Evolutionary conservation across 2,797 vertebrate genomes (phyloP).

Genomic region (Champsocephalus gunnari): DNA sequence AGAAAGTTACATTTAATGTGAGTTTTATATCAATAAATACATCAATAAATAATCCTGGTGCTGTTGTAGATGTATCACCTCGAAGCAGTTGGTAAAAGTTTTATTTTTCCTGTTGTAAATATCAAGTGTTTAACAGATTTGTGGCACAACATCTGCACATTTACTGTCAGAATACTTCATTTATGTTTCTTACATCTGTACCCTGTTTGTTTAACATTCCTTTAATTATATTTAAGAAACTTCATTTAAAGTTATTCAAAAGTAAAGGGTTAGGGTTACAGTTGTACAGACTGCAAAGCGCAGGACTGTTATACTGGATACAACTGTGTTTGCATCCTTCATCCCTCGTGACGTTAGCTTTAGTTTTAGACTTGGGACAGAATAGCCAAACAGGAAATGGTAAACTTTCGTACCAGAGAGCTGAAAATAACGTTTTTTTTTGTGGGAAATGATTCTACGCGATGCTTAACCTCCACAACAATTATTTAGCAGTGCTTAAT

Average conservation of each 20-base stretch:
- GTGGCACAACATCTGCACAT: neutral
- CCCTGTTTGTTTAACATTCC: neutral
- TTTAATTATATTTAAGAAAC: neutral
- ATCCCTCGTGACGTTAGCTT: neutral
- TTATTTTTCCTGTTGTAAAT: conserved; percentile 1
- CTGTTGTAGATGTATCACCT: neutral
- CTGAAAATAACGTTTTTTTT: neutral
- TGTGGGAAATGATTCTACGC: neutral
- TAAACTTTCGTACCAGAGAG: neutral
- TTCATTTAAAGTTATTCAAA: too few species aligned
- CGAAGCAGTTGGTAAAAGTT: neutral
- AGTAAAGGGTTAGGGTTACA: too few species aligned
- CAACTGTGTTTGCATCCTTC: neutral
- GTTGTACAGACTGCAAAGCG: neutral
- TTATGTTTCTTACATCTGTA: neutral
- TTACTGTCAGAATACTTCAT: neutral
- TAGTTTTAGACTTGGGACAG: neutral
- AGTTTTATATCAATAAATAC: conserved; percentile 9
- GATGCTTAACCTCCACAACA: neutral
- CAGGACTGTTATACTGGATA: neutral
- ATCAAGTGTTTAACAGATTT: neutral
- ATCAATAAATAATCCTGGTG: conserved; percentile 15
- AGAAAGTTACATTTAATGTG: conserved; percentile 7
- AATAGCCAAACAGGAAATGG: neutral
- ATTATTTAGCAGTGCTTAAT: neutral